Conservation (phyloP, 2,888 invertebrate genomes). For the Mimachlamys varia region DNA sequence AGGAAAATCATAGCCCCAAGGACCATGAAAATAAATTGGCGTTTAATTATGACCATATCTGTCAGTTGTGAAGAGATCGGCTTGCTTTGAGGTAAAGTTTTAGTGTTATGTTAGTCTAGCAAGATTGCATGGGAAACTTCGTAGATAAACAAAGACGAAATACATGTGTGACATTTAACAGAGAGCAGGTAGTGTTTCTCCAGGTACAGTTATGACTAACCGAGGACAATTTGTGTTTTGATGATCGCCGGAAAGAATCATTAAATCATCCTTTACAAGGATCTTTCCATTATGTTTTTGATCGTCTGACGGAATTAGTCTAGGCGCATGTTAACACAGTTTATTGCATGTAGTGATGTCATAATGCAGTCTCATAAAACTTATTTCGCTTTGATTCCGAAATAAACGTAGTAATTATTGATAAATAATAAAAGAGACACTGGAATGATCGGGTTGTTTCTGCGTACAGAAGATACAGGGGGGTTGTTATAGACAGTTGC, state of each 20-base stretch:
- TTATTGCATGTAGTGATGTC: constrained; percentile 10
- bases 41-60: constrained; percentile 13
- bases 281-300: neutral
- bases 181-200: neutral
- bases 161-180: neutral
- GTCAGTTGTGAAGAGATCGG: neutral
- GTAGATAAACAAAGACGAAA: neutral
- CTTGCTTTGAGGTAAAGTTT: neutral
- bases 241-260: neutral
- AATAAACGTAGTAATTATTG: constrained; percentile 24
- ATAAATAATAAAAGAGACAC: neutral
- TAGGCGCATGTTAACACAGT: neutral
- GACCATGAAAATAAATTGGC: constrained; percentile 23
- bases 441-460: neutral
- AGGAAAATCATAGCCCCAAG: neutral
- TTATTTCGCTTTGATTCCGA: neutral
- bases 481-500: neutral
- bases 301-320: neutral
- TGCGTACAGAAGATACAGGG: neutral
- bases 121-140: neutral
- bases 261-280: neutral
- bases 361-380: neutral
- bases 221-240: neutral
- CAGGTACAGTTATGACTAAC: neutral
- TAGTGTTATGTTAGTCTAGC: neutral